These are phyloP conservation scores for Bradypodion ventrale DNA, from an alignment of 2,797 vertebrate genomes.

Conservation along the genomic window DNA sequence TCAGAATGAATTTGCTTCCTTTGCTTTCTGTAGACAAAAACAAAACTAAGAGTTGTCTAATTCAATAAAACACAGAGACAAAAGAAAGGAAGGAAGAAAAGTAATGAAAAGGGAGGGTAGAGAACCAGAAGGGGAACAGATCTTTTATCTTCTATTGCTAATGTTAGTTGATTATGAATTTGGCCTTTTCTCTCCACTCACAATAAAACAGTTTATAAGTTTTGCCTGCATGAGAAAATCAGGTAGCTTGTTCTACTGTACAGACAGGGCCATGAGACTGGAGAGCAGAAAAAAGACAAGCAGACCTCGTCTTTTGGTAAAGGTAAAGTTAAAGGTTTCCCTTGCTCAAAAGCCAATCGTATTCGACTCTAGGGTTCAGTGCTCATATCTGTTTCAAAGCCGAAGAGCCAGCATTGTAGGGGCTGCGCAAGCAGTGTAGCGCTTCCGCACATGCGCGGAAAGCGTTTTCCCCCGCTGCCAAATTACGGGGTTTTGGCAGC, in stretches of 20 bases:
- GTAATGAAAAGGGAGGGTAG: too few relatives aligned
- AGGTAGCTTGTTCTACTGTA: background rate
- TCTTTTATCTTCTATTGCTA: background rate
- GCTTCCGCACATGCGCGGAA: too few relatives aligned
- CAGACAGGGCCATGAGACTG: background rate
- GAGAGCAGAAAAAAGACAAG: too few relatives aligned
- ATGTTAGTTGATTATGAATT: background rate
- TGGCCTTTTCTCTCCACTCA: background rate
- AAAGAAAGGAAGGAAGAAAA: background rate
- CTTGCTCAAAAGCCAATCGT: too few relatives aligned
- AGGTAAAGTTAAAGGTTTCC: too few relatives aligned
- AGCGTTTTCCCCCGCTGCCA: too few relatives aligned
- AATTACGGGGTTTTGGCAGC: too few relatives aligned
- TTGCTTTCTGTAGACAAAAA: background rate
- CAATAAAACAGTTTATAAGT: background rate
- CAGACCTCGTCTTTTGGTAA: too few relatives aligned
- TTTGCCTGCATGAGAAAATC: background rate
- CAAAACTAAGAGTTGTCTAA: background rate
- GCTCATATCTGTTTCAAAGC: too few relatives aligned
- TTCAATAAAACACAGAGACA: background rate
- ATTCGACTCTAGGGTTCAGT: too few relatives aligned
- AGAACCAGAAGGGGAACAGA: background rate
- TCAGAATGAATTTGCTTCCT: background rate
- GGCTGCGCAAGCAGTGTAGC: too few relatives aligned
- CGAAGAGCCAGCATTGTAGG: too few relatives aligned